Conservation (phyloP, 1,140 invertebrate genomes). For the Anastrepha ludens region DNA sequence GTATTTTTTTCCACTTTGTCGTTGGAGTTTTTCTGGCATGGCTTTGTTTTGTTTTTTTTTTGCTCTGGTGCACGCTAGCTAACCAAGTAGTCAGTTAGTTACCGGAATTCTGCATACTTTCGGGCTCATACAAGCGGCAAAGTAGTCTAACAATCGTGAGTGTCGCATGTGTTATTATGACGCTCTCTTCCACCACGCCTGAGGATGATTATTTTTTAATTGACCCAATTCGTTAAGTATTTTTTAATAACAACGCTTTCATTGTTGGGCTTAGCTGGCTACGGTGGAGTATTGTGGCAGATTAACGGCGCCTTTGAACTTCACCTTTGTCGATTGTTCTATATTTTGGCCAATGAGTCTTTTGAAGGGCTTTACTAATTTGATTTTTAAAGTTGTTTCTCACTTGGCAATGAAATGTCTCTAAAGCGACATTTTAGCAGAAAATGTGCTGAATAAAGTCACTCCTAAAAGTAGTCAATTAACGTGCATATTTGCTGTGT, state of each 20-base stretch:
- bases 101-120: background rate
- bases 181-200: background rate
- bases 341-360: background rate
- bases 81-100: background rate
- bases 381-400: background rate
- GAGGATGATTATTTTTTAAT: conserved; percentile 22
- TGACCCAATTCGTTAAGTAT: conserved; percentile 12
- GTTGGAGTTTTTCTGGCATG: background rate
- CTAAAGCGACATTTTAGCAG: background rate
- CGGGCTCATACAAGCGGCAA: background rate
- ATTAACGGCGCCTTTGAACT: background rate
- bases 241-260: background rate
- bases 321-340: background rate
- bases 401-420: too few relatives aligned
- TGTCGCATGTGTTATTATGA: background rate
- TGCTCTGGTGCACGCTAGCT: background rate
- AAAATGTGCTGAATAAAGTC: too few relatives aligned
- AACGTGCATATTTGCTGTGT: too few relatives aligned
- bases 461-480: too few relatives aligned
- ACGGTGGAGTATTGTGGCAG: background rate
- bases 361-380: background rate
- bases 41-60: too few relatives aligned
- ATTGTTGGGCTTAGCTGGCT: background rate
- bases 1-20: background rate
- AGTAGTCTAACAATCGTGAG: background rate